phyloP scores from a whole-genome alignment of 1,140 invertebrate genomes.

The Papilio aristodemus region DNA sequence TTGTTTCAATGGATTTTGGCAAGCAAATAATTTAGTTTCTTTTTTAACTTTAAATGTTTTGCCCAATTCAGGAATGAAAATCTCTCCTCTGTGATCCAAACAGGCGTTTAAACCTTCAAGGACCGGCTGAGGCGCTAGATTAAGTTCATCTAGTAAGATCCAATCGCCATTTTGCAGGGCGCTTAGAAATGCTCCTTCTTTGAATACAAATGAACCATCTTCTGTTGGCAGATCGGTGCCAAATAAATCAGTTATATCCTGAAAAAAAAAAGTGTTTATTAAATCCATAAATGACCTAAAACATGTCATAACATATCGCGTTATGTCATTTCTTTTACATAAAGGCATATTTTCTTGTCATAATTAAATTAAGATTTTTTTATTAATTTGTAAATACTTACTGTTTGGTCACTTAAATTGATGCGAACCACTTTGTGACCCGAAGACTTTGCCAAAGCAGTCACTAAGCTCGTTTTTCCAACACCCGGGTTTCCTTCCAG shows the following conservation, averaged over 20 bases:
- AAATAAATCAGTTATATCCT: conserved; percentile 98
- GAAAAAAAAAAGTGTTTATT: conserved; percentile 39
- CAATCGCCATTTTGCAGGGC: conserved; percentile 96
- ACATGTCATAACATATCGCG: too few species aligned
- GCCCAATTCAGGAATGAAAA: conserved; percentile 97
- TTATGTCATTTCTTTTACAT: background rate
- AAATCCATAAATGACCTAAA: too few species aligned
- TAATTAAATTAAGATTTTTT: background rate
- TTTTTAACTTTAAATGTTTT: conserved; percentile 90
- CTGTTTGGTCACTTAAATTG: conserved; percentile 99
- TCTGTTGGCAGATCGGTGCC: conserved; percentile 98
- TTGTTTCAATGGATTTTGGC: conserved; percentile 98
- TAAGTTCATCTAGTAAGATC: conserved; percentile 99
- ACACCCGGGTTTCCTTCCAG: conserved; percentile 99
- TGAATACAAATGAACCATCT: conserved; percentile 96
- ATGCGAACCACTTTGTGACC: conserved; percentile 93
- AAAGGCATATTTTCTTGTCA: too few species aligned
- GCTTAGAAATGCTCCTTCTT: conserved; percentile 96
- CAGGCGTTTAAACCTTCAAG: conserved; percentile 99
- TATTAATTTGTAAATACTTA: conserved; percentile 73
- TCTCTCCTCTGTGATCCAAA: conserved; percentile 97
- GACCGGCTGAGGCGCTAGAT: conserved; percentile 98
- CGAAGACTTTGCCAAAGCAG: conserved; percentile 92
- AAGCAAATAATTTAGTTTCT: conserved; percentile 95
- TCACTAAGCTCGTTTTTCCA: conserved; percentile 97